Conservation (phyloP, 2,888 invertebrate species). For the Phragmatobia fuliginosa region DNA sequence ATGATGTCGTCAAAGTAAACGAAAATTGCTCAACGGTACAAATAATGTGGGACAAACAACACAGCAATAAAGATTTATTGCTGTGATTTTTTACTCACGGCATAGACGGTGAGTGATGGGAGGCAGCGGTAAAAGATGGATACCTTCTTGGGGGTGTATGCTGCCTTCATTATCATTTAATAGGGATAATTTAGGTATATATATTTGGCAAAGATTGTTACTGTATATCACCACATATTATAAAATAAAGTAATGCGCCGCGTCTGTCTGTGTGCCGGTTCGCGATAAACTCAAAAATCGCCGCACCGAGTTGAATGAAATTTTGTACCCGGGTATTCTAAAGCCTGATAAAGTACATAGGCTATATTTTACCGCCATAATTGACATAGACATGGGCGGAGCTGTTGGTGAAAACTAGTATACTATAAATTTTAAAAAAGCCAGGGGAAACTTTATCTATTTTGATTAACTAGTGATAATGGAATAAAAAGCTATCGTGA, state of each 20-base stretch:
- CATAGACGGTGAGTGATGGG: slow-evolving; percentile 32
- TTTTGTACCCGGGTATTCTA: too few relatives aligned
- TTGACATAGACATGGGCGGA: too few relatives aligned
- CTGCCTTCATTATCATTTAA: background rate
- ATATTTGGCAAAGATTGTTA: background rate
- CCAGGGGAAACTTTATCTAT: background rate
- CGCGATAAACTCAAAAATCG: too few relatives aligned
- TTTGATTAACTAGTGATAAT: background rate
- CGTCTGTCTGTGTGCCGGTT: too few relatives aligned
- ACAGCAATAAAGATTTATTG: slow-evolving; percentile 84
- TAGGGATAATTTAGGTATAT: background rate
- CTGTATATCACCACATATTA: too few relatives aligned
- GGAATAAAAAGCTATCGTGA: too few relatives aligned
- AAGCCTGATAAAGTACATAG: too few relatives aligned
- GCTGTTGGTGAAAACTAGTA: too few relatives aligned
- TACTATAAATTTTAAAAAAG: background rate
- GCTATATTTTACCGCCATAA: too few relatives aligned
- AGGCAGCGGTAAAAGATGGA: slow-evolving; percentile 25
- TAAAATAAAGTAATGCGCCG: too few relatives aligned
- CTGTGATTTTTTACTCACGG: slow-evolving; percentile 74
- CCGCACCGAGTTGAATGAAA: too few relatives aligned
- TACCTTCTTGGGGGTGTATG: background rate
- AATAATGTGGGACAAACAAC: slow-evolving; percentile 82
- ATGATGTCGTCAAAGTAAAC: slow-evolving; percentile 78
- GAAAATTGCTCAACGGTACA: slow-evolving; percentile 78